Base-by-base conservation (phyloP, 2,888 invertebrate species). In the Mimas tiliae region DNA sequence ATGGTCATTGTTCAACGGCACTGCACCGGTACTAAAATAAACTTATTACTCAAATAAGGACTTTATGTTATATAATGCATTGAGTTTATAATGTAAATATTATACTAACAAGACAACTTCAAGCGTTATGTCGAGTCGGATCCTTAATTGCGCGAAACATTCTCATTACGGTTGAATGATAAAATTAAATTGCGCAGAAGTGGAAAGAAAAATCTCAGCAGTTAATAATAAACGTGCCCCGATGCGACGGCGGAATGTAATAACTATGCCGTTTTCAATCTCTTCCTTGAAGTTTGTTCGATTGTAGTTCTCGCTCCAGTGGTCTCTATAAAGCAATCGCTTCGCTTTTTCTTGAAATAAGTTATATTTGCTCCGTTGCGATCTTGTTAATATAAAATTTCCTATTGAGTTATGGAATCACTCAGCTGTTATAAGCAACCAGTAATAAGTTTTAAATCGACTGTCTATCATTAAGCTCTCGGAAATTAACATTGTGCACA, bases 251-350 rank as follows among this genome's bases (percentile, higher is more conserved):
- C 11, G 19, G 38, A 58, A 58, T 34, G 38, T 58, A 58, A 58
- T 58, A 58, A 58, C 38, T 34, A 19, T 11, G 55, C 38, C 38
- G 38, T 19, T 38, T 38, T 38, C 55, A 38, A 58, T 38, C 38
- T 58, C 16, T 50, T 58, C 6, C 55, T 58, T 19, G 38, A 58
- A 58, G 55, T 58, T 58, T 16, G 55, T 38, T 58, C 6, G 55
- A 55, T 55, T 55, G 55, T 58, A 58, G 38, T 58, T 58, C 19
- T 19, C 16, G 55, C 38, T 58, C 16, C 55, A 58, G 38, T 58
- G 38, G 38, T 38, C 38, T 58, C 55, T 58, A 58, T 42, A 38
- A 38, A 16, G 19, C 38, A 11, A 9, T 16, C 16, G 55, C 38
- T 38, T 38, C 16, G 53, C 38, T 58, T 58, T 58, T 38, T 19